Evolutionary conservation across 2,888 invertebrate genomes (phyloP), one percentile per base, ranked within the genome.

Genomic region (Drosophila testacea): DNA sequence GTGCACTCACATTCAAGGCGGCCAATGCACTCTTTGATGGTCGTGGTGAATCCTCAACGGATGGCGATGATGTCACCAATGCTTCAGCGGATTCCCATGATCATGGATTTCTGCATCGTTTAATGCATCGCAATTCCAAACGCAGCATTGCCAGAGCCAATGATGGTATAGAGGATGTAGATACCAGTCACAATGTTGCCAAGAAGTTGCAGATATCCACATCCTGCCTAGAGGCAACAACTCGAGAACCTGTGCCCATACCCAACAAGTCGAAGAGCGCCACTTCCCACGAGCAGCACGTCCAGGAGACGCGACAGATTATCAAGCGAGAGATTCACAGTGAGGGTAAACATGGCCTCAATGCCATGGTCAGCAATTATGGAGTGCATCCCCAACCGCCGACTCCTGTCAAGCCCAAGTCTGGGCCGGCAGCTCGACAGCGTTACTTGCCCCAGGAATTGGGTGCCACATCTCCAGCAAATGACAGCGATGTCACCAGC

Each of bases 81-180:
- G 42, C 50, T 7, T 30, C 48, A 4, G 4, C 44, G n/a, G 90
- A 91, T 2, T 81, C 93, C 76, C 59, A 94, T 93, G 92, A 94
- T 93, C 90, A 94, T 93, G 90, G 94, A 93, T 91, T 95, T 94
- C 72, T 96, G 89, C 95, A 95, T 63, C 93, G 96, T 73, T 91
- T 96, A 59, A 93, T 96, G 46, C 93, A 95, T 42, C 94, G 96
- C 78, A 95, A 95, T 82, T 96, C 96, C 61, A 95, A 95, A 34
- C 95, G 95, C 89, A 95, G 95, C 90, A 95, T 95, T 69, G 94
- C 95, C 79, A 93, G 94, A 66, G 90, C 91, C 7, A 83, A 73
- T 6, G 81, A 80, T 2, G 81, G 76, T 3, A 46, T 80, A 4
- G 87, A 93, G 67, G 91, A 91, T 30, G 6, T 75, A 10, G 91